Conservation (phyloP, 2,888 invertebrate genomes). For the Hypomecis punctinalis region DNA sequence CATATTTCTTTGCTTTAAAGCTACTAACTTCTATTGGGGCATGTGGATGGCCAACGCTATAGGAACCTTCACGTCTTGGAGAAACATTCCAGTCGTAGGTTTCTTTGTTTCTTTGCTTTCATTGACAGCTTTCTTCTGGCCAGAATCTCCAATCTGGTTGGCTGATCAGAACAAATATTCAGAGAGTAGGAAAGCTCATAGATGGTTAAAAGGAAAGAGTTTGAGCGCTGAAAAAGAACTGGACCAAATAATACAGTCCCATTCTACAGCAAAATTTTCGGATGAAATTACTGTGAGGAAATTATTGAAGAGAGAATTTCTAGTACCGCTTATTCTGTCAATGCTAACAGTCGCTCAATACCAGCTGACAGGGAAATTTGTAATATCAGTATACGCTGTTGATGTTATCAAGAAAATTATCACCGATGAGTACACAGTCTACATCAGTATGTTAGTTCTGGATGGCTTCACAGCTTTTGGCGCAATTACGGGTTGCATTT, state of each 20-base stretch:
- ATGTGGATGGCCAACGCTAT: background rate
- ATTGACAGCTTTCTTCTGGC: background rate
- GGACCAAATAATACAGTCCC: background rate
- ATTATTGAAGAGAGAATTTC: background rate
- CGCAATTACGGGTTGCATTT: background rate
- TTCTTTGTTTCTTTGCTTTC: background rate
- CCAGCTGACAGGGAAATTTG: background rate
- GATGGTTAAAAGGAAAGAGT: background rate
- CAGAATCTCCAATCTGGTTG: background rate
- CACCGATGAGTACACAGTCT: background rate
- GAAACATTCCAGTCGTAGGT: background rate
- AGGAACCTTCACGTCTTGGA: too few relatives aligned
- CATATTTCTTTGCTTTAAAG: background rate
- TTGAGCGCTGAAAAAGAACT: background rate
- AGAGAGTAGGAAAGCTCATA: background rate
- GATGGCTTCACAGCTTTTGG: background rate
- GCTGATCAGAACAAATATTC: background rate
- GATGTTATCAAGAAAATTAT: background rate
- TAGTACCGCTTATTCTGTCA: background rate
- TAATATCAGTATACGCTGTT: constrained; percentile 1
- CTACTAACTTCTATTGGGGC: background rate
- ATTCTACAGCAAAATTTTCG: background rate
- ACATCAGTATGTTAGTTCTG: background rate
- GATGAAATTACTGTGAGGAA: background rate
- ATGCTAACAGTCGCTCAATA: background rate